Percentiles rank a stretch among this genome's conserved stretches.
Evolutionary conservation across 37 sponge, comb jelly and placozoan genomes (phyloP).

Genomic region (Tethya wilhelma): DNA sequence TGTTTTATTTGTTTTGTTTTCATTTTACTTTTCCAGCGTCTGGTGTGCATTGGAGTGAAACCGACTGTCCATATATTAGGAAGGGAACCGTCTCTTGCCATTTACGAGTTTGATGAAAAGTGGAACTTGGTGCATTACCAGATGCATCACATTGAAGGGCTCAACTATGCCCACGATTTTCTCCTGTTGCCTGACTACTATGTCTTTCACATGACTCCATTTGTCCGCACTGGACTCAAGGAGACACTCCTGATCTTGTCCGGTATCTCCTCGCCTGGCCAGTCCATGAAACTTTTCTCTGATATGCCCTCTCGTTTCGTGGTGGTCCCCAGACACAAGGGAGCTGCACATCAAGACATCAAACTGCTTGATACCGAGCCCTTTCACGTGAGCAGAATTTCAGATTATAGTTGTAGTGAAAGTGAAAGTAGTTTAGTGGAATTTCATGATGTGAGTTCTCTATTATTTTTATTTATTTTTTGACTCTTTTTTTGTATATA

Average conservation of each 20-base stretch:
- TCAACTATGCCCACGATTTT: slow-evolving; percentile 92
- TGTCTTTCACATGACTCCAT: slow-evolving; percentile 91
- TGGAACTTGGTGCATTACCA: slow-evolving; percentile 65
- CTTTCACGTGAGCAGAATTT: slow-evolving; percentile 67
- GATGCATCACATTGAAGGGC: slow-evolving; percentile 72
- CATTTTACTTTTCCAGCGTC: slow-evolving; percentile 29
- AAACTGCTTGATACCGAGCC: slow-evolving; percentile 76
- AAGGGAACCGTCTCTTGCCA: slow-evolving; percentile 53
- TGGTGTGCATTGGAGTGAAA: slow-evolving; percentile 72
- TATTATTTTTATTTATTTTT: no score
- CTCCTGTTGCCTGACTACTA: slow-evolving; percentile 86
- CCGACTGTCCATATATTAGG: slow-evolving; percentile 29
- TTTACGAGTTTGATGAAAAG: slow-evolving; percentile 81
- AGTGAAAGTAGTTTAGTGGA: neutral
- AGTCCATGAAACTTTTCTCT: slow-evolving; percentile 48
- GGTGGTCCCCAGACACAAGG: slow-evolving; percentile 75
- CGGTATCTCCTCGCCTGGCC: slow-evolving; percentile 63
- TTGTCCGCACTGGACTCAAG: slow-evolving; percentile 39
- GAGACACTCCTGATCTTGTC: slow-evolving; percentile 22
- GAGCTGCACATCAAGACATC: slow-evolving; percentile 53
- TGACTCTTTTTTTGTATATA: no score
- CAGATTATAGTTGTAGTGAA: no score
- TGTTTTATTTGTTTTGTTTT: neutral
- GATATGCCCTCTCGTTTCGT: slow-evolving; percentile 80
- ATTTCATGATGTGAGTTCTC: no score